Base-by-base conservation (phyloP, 2,888 invertebrate species). In the Syrista parreyssii region DNA sequence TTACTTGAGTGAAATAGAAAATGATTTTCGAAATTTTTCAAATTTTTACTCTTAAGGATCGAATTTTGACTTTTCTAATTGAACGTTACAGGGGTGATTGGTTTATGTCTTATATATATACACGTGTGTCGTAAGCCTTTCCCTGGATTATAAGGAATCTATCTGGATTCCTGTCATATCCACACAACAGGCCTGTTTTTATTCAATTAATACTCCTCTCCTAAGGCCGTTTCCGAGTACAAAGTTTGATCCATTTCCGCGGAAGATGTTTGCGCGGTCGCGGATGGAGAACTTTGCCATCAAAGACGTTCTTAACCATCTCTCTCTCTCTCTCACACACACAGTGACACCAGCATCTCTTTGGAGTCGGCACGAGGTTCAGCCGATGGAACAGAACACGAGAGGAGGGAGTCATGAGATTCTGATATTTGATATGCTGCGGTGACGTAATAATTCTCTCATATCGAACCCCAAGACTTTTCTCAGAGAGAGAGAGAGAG, bases 401-500 rank as follows among this genome's bases (percentile, higher is more conserved):
- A 23, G 23, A 55, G 55, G 23, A 55, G 55, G 2, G 23, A 55
- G 55, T 55, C 55, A 23, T 55, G 55, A 55, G 55, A 55, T 23
- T 55, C 86, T 87, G 89, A 87, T 89, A 88, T 89, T 89, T 89
- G 88, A 87, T 86, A 88, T 86, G 85, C 86, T 88, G 89, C 85
- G 89, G 89, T 85, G 84, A 86, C 85, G 86, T 40, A 40, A 40
- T 40, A 40, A 40, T 40, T 55, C 23, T 86, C 84, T 85, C 88
- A 89, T 89, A 89, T 89, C 89, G 89, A 84, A 88, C 88, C 87
- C 86, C 83, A 81, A 78, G 76, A 81, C 81, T 79, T 76, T 76
- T 81, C 11, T 74, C 76, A 78, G 9, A 55, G 55, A 55, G 23
- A 55, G 15, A 40, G 40, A 55, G 40, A 55, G 36, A 36, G 12